These are phyloP conservation scores for Setophaga petechia DNA, from an alignment of 2,113 vertebrate genomes.

Conservation along the genomic window DNA sequence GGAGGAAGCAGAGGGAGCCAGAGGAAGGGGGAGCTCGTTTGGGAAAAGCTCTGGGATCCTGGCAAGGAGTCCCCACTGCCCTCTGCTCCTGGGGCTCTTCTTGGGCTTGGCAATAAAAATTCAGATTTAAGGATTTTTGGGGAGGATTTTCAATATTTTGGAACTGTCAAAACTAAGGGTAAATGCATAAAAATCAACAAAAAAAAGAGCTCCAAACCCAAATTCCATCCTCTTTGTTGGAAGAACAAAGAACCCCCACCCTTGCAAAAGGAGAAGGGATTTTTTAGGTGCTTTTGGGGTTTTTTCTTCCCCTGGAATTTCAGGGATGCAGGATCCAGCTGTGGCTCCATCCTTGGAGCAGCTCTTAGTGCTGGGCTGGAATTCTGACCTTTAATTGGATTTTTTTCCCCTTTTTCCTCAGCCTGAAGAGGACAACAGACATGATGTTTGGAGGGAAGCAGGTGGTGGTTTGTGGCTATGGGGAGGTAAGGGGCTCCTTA, in stretches of 20 bases:
- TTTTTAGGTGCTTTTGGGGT: neutral
- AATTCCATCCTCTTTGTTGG: neutral
- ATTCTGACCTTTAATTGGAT: neutral
- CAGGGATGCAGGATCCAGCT: fast-evolving
- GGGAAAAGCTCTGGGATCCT: neutral
- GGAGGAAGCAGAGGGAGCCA: neutral
- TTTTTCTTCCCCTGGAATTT: neutral
- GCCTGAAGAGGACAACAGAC: constrained; percentile 95
- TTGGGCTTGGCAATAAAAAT: neutral
- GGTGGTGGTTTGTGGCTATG: constrained; percentile 97
- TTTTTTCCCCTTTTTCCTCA: constrained; percentile 6
- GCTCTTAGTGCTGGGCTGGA: neutral
- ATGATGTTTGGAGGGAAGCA: constrained; percentile 99
- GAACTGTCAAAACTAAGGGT: neutral
- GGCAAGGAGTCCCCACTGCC: neutral
- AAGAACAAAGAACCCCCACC: too few species aligned
- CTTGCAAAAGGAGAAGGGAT: neutral
- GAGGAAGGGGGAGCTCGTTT: neutral
- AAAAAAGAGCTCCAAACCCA: neutral
- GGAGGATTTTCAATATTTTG: fast-evolving
- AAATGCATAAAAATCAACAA: too few species aligned
- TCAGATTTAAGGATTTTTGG: fast-evolving
- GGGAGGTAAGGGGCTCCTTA: constrained; percentile 82
- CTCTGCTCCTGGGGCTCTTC: neutral
- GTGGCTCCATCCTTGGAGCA: neutral